Base-by-base conservation (phyloP, 2,888 invertebrate species). In the Leptura quadrifasciata region DNA sequence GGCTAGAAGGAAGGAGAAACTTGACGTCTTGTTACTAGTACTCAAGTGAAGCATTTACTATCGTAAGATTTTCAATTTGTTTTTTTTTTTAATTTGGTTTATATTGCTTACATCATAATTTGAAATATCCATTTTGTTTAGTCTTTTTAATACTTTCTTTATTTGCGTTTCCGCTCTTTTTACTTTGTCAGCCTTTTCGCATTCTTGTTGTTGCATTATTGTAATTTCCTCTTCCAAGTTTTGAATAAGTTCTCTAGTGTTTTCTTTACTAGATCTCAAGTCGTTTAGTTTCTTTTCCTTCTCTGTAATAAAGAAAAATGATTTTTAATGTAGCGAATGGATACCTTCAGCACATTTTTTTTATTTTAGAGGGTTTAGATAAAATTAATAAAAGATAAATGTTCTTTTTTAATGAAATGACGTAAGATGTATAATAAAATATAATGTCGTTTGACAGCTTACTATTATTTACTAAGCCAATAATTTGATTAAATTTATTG, bases 111-210 rank as follows among this genome's bases (percentile, higher is more conserved):
- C 87, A 64, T 86, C 84, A 76, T 85, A 88, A 82, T 84, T 87
- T 74, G 85, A 85, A 63, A 84, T 81, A 67, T 83, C 81, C 58
- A 83, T 83, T 18, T 83, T 85, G 57, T 86, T 85, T 52, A 91
- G 86, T 63, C 90, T 89, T 79, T 89, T 90, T 54, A 88, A 85
- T 9, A 89, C 82, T 77, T 86, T 88, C 39, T 86, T 88, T 17
- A 91, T 82, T 77, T 88, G 89, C 74, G 87, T 88, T 39, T 90
- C 89, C 0, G 91, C 90, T 79, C 91, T 86, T 2, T 84, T 82
- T 68, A 91, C 85, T 85, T 91, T 91, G 74, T 88, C 88, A 57
- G 87, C 85, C 80, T 91, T 86, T 31, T 77, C 80, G 20, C 68
- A 9, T 73, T 81, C 80, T 73, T 85, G 84, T 17, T 82, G 82